A percentile compares a stretch with the other conserved stretches of the same genome.
phyloP scores from a whole-genome alignment of 2,113 vertebrate genomes.

The Nipponia nippon region DNA sequence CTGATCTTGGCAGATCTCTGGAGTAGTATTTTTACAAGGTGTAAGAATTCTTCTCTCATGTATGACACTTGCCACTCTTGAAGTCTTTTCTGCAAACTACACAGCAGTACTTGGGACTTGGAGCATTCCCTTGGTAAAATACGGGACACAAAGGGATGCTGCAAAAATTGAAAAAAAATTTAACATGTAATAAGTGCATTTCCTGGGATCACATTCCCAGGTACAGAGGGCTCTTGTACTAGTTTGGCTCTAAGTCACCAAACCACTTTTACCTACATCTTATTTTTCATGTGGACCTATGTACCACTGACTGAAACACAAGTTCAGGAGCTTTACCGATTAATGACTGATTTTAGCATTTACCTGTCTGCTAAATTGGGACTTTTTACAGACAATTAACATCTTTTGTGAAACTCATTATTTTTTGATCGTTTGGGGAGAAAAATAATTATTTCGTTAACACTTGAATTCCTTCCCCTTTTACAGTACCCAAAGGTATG shows the following conservation, averaged over 20 bases:
- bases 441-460: conserved; percentile 51
- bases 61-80: neutral
- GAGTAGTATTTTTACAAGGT: neutral
- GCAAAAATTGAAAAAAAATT: neutral
- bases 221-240: neutral
- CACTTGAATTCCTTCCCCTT: neutral
- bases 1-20: neutral
- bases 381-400: neutral
- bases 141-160: neutral
- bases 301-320: neutral
- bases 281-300: neutral
- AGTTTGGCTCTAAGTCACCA: neutral
- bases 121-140: neutral
- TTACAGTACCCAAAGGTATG: neutral
- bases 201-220: neutral
- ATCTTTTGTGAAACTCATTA: neutral
- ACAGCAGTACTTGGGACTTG: neutral
- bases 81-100: neutral
- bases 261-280: neutral
- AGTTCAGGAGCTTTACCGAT: neutral
- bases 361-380: neutral
- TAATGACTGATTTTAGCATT: neutral
- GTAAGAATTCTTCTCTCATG: neutral
- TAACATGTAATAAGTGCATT: neutral
- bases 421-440: neutral